Base-by-base conservation (phyloP, 2,797 vertebrate genomes). In the Chaetophractus vellerosus region DNA sequence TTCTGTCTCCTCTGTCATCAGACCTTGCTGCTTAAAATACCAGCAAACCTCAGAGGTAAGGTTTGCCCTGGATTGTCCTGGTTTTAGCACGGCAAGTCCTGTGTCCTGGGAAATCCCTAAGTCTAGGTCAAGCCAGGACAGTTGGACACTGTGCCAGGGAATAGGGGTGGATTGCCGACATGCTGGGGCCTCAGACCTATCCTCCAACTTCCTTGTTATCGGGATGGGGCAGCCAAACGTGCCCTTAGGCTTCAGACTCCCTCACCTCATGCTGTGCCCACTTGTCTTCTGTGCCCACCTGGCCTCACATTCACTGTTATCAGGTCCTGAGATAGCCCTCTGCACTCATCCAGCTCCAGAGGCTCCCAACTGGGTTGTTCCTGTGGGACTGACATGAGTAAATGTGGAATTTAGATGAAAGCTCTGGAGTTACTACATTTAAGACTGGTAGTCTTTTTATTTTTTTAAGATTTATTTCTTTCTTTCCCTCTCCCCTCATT, bases 21-120 rank as follows among this genome's bases (percentile, higher is more conserved):
- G 86, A 93, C 31, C 57, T 71, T 76, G 41, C 83, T 75, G 52
- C 95, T 95, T 95, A 97, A 97, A 96, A 93, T 96, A 91, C 41
- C 36, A 84, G 50, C 68, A 36, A 78, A 55, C 86, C 88, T 94
- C 72, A 18, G 63, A 83, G 91, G 38, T 14, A 66, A 48, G 26
- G 45, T 75, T 96, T 85, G 76, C 48, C 72, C 76, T 23, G 68
- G 78, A 96, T 57, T 91, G 87, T 57, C 87, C 72, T 63, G 78
- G n/a, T 82, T 88, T 92, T 88, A 86, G 69, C 90, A 63, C 57
- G 66, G 50, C 50, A 90, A 71, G 23, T 21, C 31, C 18, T 84
- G 50, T 28, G 81, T 94, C 82, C 84, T 79, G 52, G 66, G 82
- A 79, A 95, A 76, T 16, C 52, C 45, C n/a, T 85, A 52, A 7